These are phyloP conservation scores for Thalpophila matura DNA, from an alignment of 2,888 invertebrate genomes.

Conservation along the genomic window DNA sequence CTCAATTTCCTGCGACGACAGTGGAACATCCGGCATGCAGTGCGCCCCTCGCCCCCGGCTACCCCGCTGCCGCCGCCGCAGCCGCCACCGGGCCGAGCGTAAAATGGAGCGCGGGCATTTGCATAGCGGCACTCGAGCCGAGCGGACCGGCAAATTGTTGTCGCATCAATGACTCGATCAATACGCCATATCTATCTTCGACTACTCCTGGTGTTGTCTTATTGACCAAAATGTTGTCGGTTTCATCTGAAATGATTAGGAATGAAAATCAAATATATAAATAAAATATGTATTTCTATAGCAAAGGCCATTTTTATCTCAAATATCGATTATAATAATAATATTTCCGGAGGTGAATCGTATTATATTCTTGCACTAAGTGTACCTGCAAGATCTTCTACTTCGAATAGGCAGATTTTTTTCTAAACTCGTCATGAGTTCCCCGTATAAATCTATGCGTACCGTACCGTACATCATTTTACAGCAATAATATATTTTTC, in stretches of 20 bases:
- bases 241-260: background rate
- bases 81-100: constrained; percentile 78
- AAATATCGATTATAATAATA: too few relatives aligned
- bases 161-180: constrained; percentile 88
- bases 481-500: too few relatives aligned
- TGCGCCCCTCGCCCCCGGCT: constrained; percentile 59
- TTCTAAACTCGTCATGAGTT: too few relatives aligned
- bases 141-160: constrained; percentile 89
- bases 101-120: constrained; percentile 88
- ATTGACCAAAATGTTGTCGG: constrained; percentile 31
- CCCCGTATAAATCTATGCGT: too few relatives aligned
- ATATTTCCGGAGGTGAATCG: too few relatives aligned
- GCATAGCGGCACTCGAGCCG: constrained; percentile 86
- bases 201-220: constrained; percentile 52
- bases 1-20: constrained; percentile 90
- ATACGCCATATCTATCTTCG: constrained; percentile 80
- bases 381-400: too few relatives aligned
- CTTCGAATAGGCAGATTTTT: too few relatives aligned
- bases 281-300: too few relatives aligned
- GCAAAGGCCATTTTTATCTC: too few relatives aligned
- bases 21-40: constrained; percentile 86
- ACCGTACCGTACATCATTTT: too few relatives aligned
- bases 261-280: too few relatives aligned
- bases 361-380: too few relatives aligned
- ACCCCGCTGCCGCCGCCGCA: constrained; percentile 61